Conservation (phyloP, 2,113 vertebrate genomes). For the Zapus hudsonius region DNA sequence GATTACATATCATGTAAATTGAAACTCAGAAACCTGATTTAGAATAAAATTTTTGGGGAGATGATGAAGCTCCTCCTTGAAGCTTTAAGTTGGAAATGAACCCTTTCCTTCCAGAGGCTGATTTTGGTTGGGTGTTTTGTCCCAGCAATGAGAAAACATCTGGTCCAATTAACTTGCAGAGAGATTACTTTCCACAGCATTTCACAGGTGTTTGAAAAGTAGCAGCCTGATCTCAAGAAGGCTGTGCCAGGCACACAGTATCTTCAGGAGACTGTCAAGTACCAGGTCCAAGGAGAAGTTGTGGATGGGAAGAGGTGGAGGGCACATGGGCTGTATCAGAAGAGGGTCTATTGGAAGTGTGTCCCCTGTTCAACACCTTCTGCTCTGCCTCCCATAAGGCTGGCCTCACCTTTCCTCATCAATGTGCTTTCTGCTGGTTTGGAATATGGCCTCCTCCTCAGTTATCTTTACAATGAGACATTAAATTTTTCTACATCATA, state of each 20-base stretch:
- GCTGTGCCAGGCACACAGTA: neutral
- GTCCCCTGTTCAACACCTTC: neutral
- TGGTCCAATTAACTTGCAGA: no score
- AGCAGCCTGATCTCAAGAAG: neutral
- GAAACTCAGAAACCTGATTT: no score
- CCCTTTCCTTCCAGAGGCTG: no score
- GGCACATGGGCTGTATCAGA: fast-evolving
- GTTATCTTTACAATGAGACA: neutral
- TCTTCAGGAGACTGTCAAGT: neutral
- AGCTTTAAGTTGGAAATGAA: no score
- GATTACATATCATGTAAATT: no score
- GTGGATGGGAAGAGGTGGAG: neutral
- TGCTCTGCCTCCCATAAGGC: neutral
- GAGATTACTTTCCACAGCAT: neutral
- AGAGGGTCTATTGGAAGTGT: neutral
- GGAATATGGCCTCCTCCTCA: neutral
- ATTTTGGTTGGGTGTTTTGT: no score
- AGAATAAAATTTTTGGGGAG: no score
- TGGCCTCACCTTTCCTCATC: neutral
- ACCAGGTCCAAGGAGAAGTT: neutral
- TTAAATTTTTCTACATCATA: constrained; percentile 1
- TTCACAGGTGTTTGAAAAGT: neutral
- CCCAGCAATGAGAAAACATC: no score
- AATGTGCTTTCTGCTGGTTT: neutral
- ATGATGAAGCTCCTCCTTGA: no score